A percentile compares a stretch with the other conserved stretches of the same genome.
Evolutionary conservation across 2,113 vertebrate genomes (phyloP).

Genomic region (Stictonetta naevosa): DNA sequence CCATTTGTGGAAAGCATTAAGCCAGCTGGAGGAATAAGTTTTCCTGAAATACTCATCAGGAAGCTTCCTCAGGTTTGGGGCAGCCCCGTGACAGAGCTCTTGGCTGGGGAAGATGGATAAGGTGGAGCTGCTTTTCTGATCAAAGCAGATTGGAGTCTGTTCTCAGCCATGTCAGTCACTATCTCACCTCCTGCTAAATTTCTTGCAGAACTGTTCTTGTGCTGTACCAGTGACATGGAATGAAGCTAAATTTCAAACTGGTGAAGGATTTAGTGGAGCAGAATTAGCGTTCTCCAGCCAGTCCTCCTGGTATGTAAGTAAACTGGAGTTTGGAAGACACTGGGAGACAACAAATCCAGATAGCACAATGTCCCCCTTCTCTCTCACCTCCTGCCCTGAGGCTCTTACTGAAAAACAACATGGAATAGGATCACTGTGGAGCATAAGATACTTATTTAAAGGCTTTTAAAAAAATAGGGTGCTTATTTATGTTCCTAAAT

Average conservation of each 20-base stretch:
- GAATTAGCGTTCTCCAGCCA: background rate
- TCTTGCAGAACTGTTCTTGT: background rate
- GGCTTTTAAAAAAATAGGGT: background rate
- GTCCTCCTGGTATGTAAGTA: background rate
- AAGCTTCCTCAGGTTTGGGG: background rate
- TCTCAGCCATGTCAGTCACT: background rate
- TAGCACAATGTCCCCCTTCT: background rate
- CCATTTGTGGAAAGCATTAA: background rate
- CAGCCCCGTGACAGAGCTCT: background rate
- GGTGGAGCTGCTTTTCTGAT: background rate
- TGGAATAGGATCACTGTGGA: background rate
- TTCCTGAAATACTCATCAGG: background rate
- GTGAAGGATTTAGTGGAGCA: background rate
- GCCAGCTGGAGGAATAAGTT: background rate
- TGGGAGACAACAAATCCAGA: background rate
- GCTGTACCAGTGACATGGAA: background rate
- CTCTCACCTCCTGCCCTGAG: fast-evolving
- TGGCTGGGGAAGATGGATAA: background rate
- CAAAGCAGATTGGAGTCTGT: background rate
- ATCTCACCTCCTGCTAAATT: background rate
- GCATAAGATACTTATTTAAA: background rate
- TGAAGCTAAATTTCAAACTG: background rate
- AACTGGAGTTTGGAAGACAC: background rate
- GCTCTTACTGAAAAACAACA: background rate
- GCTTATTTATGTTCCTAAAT: background rate